Conservation (phyloP, 2,888 invertebrate genomes). For the Cheilosia vulpina region DNA sequence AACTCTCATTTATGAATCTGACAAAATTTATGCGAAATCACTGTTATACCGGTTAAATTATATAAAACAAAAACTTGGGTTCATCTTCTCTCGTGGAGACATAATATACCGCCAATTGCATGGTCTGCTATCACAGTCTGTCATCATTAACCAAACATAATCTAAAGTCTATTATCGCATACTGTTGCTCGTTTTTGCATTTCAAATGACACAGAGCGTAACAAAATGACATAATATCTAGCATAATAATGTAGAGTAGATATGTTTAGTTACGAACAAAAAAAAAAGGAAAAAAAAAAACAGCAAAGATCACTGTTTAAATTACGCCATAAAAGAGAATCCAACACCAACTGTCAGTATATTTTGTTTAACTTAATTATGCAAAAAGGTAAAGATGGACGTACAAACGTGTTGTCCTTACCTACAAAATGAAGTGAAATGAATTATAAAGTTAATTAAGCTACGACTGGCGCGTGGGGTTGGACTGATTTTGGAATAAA, state of each 20-base stretch:
- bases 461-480: not conserved
- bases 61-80: not conserved
- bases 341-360: not conserved
- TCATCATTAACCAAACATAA: slow-evolving; percentile 31
- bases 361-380: not conserved
- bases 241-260: slow-evolving; percentile 2
- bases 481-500: slow-evolving; percentile 1
- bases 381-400: no score
- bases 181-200: slow-evolving; percentile 8
- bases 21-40: not conserved
- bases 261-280: not conserved
- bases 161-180: slow-evolving; percentile 29
- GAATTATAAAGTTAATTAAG: not conserved
- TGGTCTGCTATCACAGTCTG: slow-evolving; percentile 22
- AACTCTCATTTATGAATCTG: not conserved
- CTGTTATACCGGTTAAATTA: not conserved
- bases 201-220: slow-evolving; percentile 38
- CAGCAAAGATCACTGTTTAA: not conserved
- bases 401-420: not conserved
- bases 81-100: not conserved
- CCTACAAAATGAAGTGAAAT: not conserved
- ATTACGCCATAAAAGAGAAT: slow-evolving; percentile 12
- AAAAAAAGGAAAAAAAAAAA: not conserved
- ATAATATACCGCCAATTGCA: slow-evolving; percentile 1
- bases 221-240: slow-evolving; percentile 41